Evolutionary conservation across 2,797 vertebrate genomes (phyloP).

Genomic region (Clamator glandarius): DNA sequence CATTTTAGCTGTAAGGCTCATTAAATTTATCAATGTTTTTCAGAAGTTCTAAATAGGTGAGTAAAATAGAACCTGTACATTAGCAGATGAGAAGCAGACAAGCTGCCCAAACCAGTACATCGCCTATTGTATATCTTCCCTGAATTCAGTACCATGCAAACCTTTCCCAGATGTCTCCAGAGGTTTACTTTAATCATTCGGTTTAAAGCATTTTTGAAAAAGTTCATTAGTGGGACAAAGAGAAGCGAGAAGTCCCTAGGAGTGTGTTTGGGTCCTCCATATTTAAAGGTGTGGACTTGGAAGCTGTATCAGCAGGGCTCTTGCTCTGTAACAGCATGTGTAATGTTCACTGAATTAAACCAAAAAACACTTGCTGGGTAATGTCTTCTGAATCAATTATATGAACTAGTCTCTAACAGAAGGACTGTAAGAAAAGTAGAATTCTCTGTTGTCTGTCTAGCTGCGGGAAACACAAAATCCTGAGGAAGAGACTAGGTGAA

Average conservation of each 20-base stretch:
- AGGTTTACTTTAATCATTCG: not conserved
- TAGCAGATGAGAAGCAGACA: not conserved
- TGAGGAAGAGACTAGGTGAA: not conserved
- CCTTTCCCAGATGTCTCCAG: not conserved
- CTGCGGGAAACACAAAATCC: not conserved
- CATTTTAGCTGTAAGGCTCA: not conserved
- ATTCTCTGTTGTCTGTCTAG: not conserved
- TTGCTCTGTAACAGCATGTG: not conserved
- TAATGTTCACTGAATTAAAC: not conserved
- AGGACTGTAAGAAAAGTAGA: not conserved
- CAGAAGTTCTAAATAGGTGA: not conserved
- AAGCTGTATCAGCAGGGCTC: not conserved
- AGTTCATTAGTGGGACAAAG: not conserved
- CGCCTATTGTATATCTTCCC: not conserved
- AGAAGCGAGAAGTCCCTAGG: not conserved
- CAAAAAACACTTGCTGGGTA: not conserved
- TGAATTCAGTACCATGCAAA: not conserved
- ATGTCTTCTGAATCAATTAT: not conserved
- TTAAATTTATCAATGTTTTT: constrained; percentile 23
- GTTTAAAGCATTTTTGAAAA: not conserved
- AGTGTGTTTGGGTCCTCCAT: not conserved
- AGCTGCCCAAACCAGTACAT: not conserved
- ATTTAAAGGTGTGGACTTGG: not conserved
- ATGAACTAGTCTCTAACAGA: not conserved
- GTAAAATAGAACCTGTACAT: not conserved